Conservation (phyloP, 2,888 invertebrate genomes). For the Hyles lineata region DNA sequence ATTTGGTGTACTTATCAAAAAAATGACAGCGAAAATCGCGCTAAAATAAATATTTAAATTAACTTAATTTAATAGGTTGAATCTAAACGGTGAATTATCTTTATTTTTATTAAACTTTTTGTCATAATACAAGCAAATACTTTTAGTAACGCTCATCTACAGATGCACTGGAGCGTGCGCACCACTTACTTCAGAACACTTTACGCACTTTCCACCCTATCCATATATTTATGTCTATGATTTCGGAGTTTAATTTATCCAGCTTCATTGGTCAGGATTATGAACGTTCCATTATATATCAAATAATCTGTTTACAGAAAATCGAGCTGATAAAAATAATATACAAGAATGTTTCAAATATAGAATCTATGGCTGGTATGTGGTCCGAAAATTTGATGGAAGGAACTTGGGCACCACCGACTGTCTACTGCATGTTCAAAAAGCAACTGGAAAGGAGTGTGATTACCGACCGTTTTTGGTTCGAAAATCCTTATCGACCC, state of each 20-base stretch:
- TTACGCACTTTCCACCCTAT: too few species aligned
- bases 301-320: constrained; percentile 42
- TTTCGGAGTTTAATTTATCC: background rate
- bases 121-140: too few species aligned
- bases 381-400: constrained; percentile 91
- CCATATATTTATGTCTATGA: too few species aligned
- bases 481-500: constrained; percentile 55
- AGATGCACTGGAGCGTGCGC: too few species aligned
- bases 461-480: constrained; percentile 94
- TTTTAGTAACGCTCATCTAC: too few species aligned
- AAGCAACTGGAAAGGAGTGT: constrained; percentile 92
- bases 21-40: too few species aligned
- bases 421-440: constrained; percentile 93
- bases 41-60: too few species aligned
- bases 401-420: constrained; percentile 92
- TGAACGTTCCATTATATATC: background rate
- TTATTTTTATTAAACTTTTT: too few species aligned
- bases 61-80: too few species aligned
- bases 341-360: constrained; percentile 88
- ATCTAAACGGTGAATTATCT: too few species aligned
- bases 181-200: too few species aligned
- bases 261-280: background rate
- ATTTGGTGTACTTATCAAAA: too few species aligned
- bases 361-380: constrained; percentile 94
- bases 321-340: constrained; percentile 46